Base-by-base conservation (phyloP, 2,797 vertebrate species). In the Chrosomus eos region DNA sequence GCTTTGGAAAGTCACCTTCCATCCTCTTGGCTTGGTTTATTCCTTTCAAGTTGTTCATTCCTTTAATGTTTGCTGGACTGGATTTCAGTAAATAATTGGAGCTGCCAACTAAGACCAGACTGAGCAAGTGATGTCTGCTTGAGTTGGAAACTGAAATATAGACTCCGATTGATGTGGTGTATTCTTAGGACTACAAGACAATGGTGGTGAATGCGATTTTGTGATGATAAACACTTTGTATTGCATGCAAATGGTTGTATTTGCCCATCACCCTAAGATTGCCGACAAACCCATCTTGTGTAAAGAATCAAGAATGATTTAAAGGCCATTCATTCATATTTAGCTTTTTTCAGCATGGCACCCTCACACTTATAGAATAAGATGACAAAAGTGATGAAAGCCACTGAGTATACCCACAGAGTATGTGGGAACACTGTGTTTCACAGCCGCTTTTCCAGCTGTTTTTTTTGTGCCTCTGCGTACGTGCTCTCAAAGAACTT, bases 381-480 rank as follows among this genome's bases (percentile, higher is more conserved):
- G 23, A 87, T 72, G 85, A 68, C 60, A 70, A 82, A 80, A 67
- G 74, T 66, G 88, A 84, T 89, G 83, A 88, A 88, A 82, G 87
- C n/a, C 3, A 81, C 89, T 66, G 21, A 4, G 60, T 28, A 10
- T 58, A 55, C 40, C 74, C 89, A 90, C 85, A 88, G 43, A 77
- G 83, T 89, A 92, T 88, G 92, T 92, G 92, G 91, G 92, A 87
- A 90, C 53, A 0, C 71, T 79, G 91, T 89, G 88, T 89, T 92
- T 89, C 90, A 78, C 28, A 66, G 85, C 85, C 81, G 87, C 90
- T 91, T 75, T 45, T 87, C 93, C 89, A 87, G 91, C 90, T 90
- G 91, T 90, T 92, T 91, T 86, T 90, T 88, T 92, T 89, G 90
- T 89, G 89, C 89, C 86, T 90, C 91, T 88, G 90, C 88, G 80